phyloP scores from a whole-genome alignment of 2,113 vertebrate genomes.

The Microcebus tavaratra region DNA sequence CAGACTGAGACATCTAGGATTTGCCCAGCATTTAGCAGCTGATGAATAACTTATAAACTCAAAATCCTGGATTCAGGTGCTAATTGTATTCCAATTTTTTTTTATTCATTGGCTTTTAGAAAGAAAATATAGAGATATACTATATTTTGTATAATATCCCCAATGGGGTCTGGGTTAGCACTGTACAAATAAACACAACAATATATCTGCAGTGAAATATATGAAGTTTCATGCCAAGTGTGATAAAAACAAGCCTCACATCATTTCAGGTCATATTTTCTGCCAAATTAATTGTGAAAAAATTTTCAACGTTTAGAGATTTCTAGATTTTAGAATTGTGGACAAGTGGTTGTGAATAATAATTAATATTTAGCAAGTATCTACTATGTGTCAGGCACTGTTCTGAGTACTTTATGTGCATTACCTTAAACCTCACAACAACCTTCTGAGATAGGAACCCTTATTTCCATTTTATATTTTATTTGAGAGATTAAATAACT shows the following conservation, averaged over 20 bases:
- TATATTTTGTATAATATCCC: not conserved
- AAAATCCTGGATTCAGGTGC: not conserved
- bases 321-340: not conserved
- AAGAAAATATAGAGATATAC: not conserved
- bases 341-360: not conserved
- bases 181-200: not conserved
- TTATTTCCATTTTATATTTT: not conserved
- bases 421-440: not conserved
- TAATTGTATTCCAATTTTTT: not conserved
- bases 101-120: not conserved
- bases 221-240: not conserved
- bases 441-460: not conserved
- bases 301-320: not conserved
- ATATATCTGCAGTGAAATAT: not conserved
- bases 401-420: not conserved
- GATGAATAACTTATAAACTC: not conserved
- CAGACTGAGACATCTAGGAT: not conserved
- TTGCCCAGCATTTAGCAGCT: not conserved
- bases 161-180: not conserved
- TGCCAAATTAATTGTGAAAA: not conserved
- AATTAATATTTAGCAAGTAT: not conserved
- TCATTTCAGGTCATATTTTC: not conserved
- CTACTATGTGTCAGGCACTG: not conserved
- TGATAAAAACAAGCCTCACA: not conserved
- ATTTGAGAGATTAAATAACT: not conserved